A percentile compares a stretch with the other conserved stretches of the same genome.
Conservation (phyloP, 2,797 vertebrate species). For the Enteromius trimaculatus region DNA sequence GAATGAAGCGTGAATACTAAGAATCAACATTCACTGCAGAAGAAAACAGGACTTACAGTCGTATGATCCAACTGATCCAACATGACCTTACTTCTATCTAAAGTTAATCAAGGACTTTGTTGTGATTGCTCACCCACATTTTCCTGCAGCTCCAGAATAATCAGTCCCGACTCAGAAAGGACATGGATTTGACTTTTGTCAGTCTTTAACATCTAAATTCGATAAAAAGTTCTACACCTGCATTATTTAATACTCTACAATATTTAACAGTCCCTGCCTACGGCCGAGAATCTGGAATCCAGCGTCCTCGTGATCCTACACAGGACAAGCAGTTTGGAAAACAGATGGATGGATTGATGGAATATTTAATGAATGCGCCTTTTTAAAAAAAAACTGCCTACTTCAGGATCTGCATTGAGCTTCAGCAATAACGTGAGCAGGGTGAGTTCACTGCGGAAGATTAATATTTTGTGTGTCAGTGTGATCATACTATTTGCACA, state of each 20-base stretch:
- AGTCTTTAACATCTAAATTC: neutral
- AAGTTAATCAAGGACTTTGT: neutral
- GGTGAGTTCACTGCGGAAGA: slow-evolving; percentile 23
- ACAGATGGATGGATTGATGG: neutral
- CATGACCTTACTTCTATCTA: neutral
- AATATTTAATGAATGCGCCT: neutral
- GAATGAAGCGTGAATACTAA: slow-evolving; percentile 34
- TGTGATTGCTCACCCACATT: neutral
- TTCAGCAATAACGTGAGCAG: neutral
- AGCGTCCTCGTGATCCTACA: neutral
- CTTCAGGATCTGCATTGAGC: neutral
- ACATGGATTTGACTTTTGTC: neutral
- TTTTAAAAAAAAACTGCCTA: slow-evolving; percentile 7
- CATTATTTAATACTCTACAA: neutral
- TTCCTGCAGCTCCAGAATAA: neutral
- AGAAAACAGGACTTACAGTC: neutral
- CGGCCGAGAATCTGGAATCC: neutral
- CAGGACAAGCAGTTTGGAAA: neutral
- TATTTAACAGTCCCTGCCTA: neutral
- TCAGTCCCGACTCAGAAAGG: neutral
- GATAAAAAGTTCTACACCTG: neutral
- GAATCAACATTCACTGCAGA: slow-evolving; percentile 1
- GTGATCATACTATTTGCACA: slow-evolving; percentile 51
- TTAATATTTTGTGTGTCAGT: slow-evolving; percentile 48
- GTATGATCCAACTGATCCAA: neutral